A percentile compares a stretch with the other conserved stretches of the same genome.
These are phyloP conservation scores for Stichopus horrens DNA, from an alignment of 53 echinoderm and acorn worm genomes.

Conservation along the genomic window DNA sequence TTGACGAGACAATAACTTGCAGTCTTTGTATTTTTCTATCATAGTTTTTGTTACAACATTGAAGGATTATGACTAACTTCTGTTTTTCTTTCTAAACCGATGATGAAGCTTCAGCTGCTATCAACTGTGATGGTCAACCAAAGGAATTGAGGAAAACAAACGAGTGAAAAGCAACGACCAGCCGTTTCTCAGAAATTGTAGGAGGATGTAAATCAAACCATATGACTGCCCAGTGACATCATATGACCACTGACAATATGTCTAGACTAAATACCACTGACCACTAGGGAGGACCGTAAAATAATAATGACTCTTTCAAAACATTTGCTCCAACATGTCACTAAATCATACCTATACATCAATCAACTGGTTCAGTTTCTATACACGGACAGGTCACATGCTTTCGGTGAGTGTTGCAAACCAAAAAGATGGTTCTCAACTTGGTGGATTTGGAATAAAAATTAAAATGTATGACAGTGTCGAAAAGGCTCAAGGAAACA, in stretches of 20 bases:
- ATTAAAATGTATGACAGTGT: too few relatives aligned
- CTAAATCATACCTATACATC: too few relatives aligned
- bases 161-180: background rate
- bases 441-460: too few relatives aligned
- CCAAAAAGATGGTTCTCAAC: too few relatives aligned
- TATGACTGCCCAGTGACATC: background rate
- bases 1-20: background rate
- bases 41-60: background rate
- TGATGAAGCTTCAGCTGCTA: background rate
- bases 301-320: too few relatives aligned
- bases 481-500: too few relatives aligned
- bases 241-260: background rate
- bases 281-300: background rate
- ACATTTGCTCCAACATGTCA: too few relatives aligned
- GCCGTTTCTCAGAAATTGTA: slow-evolving; percentile 1
- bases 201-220: background rate
- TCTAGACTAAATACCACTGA: background rate
- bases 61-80: background rate
- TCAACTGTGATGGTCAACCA: background rate
- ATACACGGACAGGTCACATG: too few relatives aligned
- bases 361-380: too few relatives aligned
- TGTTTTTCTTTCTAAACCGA: background rate
- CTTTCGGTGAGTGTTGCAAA: too few relatives aligned
- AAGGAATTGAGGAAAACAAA: background rate
- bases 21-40: background rate